Evolutionary conservation across 2,888 invertebrate species (phyloP).

Genomic region (Adelognathus sp.): DNA sequence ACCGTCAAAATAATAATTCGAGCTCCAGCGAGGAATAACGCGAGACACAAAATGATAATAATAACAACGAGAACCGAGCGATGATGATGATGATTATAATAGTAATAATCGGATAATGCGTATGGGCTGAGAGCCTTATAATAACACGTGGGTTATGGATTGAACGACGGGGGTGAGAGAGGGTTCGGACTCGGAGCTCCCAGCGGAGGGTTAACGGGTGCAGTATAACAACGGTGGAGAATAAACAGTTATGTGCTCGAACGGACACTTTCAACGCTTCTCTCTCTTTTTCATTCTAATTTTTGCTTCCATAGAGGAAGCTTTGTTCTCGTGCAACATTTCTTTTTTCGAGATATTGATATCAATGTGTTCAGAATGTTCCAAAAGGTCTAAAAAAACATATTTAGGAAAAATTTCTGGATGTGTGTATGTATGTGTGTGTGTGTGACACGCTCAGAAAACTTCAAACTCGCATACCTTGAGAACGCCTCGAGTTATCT

Average conservation of each 20-base stretch:
- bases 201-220: constrained; percentile 30
- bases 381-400: too few species aligned
- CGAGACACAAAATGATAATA: constrained; percentile 22
- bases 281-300: neutral
- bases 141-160: constrained; percentile 23
- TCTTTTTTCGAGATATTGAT: too few species aligned
- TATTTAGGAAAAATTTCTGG: too few species aligned
- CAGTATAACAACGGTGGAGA: constrained; percentile 35
- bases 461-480: too few species aligned
- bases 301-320: neutral
- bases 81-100: constrained; percentile 24
- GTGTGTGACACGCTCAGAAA: too few species aligned
- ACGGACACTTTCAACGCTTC: neutral
- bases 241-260: constrained; percentile 38
- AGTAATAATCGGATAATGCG: constrained; percentile 52
- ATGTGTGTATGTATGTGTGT: too few species aligned
- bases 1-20: constrained; percentile 45
- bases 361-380: too few species aligned
- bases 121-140: constrained; percentile 37
- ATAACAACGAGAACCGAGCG: constrained; percentile 9
- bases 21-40: constrained; percentile 7
- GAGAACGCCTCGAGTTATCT: too few species aligned
- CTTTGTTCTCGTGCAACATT: neutral
- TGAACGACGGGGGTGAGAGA: too few species aligned
- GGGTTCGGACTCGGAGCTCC: constrained; percentile 3